Evolutionary conservation across 2,888 invertebrate genomes (phyloP), one percentile per base, ranked within the genome.

Genomic region (Pammene fasciana): DNA sequence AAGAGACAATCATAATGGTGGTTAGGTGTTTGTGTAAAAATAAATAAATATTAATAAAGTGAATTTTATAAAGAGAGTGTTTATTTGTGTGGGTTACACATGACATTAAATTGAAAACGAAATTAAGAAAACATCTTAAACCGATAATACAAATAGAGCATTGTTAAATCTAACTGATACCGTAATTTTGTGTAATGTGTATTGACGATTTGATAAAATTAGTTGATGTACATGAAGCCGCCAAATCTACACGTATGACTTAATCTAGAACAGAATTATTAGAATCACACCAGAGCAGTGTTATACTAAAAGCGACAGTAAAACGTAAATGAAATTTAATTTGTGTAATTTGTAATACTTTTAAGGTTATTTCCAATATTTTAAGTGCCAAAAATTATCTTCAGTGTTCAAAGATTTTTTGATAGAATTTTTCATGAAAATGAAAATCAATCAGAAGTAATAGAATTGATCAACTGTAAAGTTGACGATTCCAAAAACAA

Each of bases 111-210:
- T 34, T 52, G 18, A 65, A 68, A 71, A 80, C 77, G 77, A 80
- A 75, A 83, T 82, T 83, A 85, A 90, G 90, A 90, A 91, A 90
- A 90, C 90, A 90, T 89, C 90, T 89, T 90, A 90, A 90, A 88
- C 82, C 76, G 70, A 71, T 71, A 59, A 70, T 50, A 72, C 64
- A 70, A 72, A 71, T 72, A 80, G 74, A 77, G 72, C 52, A 75
- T 78, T 75, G 76, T 77, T 80, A 79, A 76, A 78, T 80, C 72
- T 71, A 68, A 72, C 66, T 52, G 70, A 59, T 73, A 71, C 66
- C 74, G 72, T 66, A 75, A 79, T 73, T 75, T 41, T 84, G 86
- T 88, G 89, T 89, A 85, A 83, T 89, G 88, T 90, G 83, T 82
- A 86, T 88, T 88, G 87, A 83, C 80, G 79, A 75, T 77, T 78